Base-by-base conservation (phyloP, 2,888 invertebrate genomes). In the Harpagoxenus sublaevis region DNA sequence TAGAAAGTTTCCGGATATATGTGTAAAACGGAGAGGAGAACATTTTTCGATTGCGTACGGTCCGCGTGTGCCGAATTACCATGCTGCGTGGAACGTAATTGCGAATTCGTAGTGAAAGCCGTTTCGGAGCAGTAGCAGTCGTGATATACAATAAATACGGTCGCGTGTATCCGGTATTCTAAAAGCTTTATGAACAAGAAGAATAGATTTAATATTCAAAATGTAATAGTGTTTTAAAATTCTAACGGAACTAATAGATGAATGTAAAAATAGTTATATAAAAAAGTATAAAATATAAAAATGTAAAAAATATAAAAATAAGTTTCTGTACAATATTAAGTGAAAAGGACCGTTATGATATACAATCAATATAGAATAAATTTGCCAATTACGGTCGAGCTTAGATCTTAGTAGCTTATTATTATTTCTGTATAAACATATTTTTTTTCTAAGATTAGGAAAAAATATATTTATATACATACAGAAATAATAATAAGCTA, bases 61-160 rank as follows among this genome's bases (percentile, higher is more conserved):
- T n/a, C 15, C 55, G 55, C 39, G 18, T 48, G 15, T 45, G 48
- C 35, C 60, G 18, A 81, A 81, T 35, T 71, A 71, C 15, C 68
- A 55, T 70, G 77, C 39, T 39, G 28, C 48, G 57, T n/a, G 10
- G 65, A 42, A 60, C 84, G 68, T 75, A 65, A 86, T 79, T 81
- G 78, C 83, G 81, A 63, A 84, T 70, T 81, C 60, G 68, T 28
- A 42, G 87, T 88, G 87, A 88, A 89, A 88, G 87, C 60, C 73
- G 63, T 55, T 65, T 65, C 18, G 60, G 55, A 15, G 3, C 23
- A 18, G 2, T 51, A 23, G 35, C 15, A 39, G 12, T 51, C 18
- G 39, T 28, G 18, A 31, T 68, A 48, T 48, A 66, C 45, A 66
- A 66, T 71, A 42, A 71, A 57, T 9, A 39, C 23, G 23, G 23